Percentiles rank a stretch among this genome's conserved stretches.
These are phyloP conservation scores for Lamellibrachia luymesi DNA, from an alignment of 1,140 invertebrate genomes.

Conservation along the genomic window DNA sequence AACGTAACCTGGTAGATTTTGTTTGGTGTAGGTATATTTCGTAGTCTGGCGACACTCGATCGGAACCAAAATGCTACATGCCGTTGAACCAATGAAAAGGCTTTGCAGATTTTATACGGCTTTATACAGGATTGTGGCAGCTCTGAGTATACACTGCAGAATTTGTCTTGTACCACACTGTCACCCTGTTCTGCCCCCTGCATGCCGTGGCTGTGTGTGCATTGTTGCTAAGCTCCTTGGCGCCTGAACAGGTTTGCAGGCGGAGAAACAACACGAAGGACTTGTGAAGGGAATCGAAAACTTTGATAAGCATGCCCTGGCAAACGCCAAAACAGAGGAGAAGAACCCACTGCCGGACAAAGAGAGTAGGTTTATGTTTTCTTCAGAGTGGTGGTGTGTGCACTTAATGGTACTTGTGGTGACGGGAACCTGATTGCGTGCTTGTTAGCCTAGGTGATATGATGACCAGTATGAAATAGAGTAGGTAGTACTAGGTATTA, in stretches of 20 bases:
- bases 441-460: neutral
- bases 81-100: too few relatives aligned
- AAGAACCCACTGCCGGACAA: conserved; percentile 42
- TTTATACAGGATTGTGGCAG: too few relatives aligned
- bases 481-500: neutral
- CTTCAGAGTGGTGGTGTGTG: neutral
- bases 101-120: too few relatives aligned
- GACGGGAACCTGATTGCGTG: neutral
- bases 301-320: conserved; percentile 38
- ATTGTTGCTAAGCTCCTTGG: neutral
- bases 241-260: conserved; percentile 14
- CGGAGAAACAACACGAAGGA: conserved; percentile 18
- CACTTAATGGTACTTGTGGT: neutral
- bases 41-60: too few relatives aligned
- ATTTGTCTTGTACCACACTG: neutral
- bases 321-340: conserved; percentile 42
- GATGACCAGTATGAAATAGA: neutral
- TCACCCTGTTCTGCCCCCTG: neutral
- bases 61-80: too few relatives aligned
- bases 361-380: conserved; percentile 16
- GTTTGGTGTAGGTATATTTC: too few relatives aligned
- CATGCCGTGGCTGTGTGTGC: neutral
- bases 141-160: neutral
- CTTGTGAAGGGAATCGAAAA: conserved; percentile 30
- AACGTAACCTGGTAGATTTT: too few relatives aligned